Conservation (phyloP, 2,888 invertebrate genomes). For the Plagodis pulveraria region DNA sequence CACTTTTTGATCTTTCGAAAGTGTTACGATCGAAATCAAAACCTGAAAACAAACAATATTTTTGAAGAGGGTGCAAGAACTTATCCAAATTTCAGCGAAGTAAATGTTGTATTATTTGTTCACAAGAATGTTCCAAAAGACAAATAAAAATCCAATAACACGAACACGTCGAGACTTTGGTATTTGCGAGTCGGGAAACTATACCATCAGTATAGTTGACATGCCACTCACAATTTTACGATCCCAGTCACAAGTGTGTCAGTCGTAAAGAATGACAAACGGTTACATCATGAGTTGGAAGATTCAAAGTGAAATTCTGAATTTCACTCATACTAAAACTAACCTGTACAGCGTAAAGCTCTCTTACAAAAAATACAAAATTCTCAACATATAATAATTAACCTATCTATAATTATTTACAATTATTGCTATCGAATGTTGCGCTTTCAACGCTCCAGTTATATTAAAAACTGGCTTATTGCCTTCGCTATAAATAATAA, state of each 20-base stretch:
- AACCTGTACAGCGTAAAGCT: constrained; percentile 81
- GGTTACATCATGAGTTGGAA: constrained; percentile 62
- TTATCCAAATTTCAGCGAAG: neutral
- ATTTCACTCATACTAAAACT: constrained; percentile 74
- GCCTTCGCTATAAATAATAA: constrained; percentile 68
- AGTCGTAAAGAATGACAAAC: constrained; percentile 56
- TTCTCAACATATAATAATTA: constrained; percentile 80
- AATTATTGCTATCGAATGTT: constrained; percentile 81
- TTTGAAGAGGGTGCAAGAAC: neutral
- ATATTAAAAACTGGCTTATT: constrained; percentile 67
- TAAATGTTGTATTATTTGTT: constrained; percentile 4
- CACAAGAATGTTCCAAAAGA: constrained; percentile 15
- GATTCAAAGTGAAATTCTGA: constrained; percentile 76
- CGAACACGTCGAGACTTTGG: constrained; percentile 18
- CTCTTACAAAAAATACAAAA: constrained; percentile 82
- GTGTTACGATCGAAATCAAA: too few species aligned
- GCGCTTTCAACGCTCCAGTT: constrained; percentile 80
- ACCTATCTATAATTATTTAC: constrained; percentile 81
- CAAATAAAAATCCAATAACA: constrained; percentile 23
- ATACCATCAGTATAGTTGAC: constrained; percentile 33
- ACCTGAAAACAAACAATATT: too few species aligned
- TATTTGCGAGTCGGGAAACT: constrained; percentile 31
- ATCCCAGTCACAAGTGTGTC: constrained; percentile 57
- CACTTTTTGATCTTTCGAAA: too few species aligned
- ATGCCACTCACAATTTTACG: constrained; percentile 52